These are phyloP conservation scores for Chironomus tepperi DNA, from an alignment of 1,140 invertebrate genomes.

Conservation along the genomic window DNA sequence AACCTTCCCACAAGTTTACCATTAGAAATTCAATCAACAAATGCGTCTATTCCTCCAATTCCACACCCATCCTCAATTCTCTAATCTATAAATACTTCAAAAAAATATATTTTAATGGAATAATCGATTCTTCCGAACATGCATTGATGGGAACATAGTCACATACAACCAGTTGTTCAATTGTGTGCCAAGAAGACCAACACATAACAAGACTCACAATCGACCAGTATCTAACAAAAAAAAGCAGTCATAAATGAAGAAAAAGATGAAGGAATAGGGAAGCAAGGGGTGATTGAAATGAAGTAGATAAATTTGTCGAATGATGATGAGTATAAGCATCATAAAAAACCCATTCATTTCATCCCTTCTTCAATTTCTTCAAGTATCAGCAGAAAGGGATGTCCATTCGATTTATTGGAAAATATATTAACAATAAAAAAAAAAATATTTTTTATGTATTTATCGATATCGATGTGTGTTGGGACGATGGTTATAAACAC, in stretches of 20 bases:
- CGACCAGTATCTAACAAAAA: not conserved
- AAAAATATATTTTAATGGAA: too few species aligned
- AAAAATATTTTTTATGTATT: not conserved
- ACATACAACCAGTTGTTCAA: not conserved
- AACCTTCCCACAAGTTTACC: too few species aligned
- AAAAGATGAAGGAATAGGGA: not conserved
- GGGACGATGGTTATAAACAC: not conserved
- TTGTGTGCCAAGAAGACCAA: not conserved
- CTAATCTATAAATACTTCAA: too few species aligned
- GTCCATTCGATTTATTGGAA: constrained; percentile 12
- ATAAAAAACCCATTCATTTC: not conserved
- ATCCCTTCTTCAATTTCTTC: not conserved
- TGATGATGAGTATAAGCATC: constrained; percentile 9
- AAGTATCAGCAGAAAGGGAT: not conserved
- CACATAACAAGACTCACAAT: not conserved
- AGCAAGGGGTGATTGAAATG: constrained; percentile 11
- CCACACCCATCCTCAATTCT: too few species aligned
- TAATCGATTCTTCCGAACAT: too few species aligned
- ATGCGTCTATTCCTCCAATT: too few species aligned
- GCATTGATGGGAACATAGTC: not conserved
- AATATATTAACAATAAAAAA: constrained; percentile 15
- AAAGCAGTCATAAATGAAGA: not conserved
- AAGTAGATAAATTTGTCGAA: constrained; percentile 11
- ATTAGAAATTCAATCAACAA: too few species aligned
- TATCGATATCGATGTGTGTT: not conserved